These are phyloP conservation scores for Enteromius radiatus DNA, from an alignment of 2,797 vertebrate genomes.

Conservation along the genomic window DNA sequence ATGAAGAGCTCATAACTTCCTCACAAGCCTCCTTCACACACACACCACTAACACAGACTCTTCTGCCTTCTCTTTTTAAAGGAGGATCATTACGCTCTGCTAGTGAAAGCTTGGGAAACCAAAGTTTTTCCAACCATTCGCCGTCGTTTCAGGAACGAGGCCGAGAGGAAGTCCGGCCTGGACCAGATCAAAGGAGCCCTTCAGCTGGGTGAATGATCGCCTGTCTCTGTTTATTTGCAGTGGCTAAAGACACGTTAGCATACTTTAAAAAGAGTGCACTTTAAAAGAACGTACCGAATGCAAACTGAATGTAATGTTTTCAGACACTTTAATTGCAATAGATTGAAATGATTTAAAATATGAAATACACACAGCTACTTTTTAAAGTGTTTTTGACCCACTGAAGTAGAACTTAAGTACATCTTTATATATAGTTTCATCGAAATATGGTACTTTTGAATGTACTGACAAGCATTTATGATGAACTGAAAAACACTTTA, in stretches of 20 bases:
- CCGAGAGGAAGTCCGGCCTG: slow-evolving; percentile 95
- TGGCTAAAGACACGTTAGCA: background rate
- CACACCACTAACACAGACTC: background rate
- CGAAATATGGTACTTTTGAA: background rate
- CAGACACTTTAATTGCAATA: background rate
- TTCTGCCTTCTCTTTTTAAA: slow-evolving; percentile 60
- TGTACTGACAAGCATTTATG: background rate
- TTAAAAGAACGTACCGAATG: background rate
- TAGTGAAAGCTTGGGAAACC: slow-evolving; percentile 99
- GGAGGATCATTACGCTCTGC: slow-evolving; percentile 97
- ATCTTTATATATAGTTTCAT: background rate
- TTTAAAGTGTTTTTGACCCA: background rate
- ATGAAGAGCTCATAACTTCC: slow-evolving; percentile 37
- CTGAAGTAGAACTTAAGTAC: background rate
- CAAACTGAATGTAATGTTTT: background rate
- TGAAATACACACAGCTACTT: background rate
- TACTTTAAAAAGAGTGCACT: background rate
- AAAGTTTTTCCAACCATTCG: slow-evolving; percentile 98
- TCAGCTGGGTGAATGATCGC: slow-evolving; percentile 85
- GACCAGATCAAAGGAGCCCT: slow-evolving; percentile 99
- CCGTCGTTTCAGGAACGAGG: slow-evolving; percentile 97
- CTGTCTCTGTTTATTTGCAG: background rate
- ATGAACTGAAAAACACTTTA: background rate
- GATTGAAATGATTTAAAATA: background rate
- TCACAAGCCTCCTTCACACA: background rate